These are phyloP conservation scores for Motacilla tschutschensis DNA, from an alignment of 2,113 vertebrate species.

Conservation along the genomic window DNA sequence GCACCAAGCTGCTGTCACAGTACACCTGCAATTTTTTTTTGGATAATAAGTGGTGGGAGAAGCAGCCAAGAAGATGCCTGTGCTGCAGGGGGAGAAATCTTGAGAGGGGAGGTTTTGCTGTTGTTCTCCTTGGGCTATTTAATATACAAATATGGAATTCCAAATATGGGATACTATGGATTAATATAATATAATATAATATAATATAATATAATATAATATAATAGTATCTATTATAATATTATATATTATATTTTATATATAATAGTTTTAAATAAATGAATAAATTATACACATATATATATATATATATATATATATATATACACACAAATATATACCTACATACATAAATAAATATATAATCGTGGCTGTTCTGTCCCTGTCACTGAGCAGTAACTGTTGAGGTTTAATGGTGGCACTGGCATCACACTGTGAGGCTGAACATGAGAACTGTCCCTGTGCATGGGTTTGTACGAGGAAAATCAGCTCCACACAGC, in stretches of 20 bases:
- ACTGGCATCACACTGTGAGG: accelerated
- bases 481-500: not conserved
- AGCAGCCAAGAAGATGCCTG: accelerated
- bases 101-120: not conserved
- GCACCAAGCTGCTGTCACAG: not conserved
- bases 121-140: not conserved
- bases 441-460: not conserved
- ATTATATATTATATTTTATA: too few relatives aligned
- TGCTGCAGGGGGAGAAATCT: not conserved
- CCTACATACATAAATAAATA: too few relatives aligned
- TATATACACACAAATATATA: too few relatives aligned
- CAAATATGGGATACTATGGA: too few relatives aligned
- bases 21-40: accelerated
- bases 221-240: too few relatives aligned
- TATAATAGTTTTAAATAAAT: too few relatives aligned
- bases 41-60: not conserved
- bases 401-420: not conserved
- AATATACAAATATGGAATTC: not conserved
- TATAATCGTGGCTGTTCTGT: not conserved
- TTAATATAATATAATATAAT: too few relatives aligned
- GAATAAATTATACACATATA: too few relatives aligned
- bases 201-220: too few relatives aligned
- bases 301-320: too few relatives aligned
- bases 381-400: not conserved
- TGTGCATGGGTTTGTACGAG: not conserved